Base-by-base conservation (phyloP, 2,113 vertebrate genomes). In the Phyllopteryx taeniolatus region DNA sequence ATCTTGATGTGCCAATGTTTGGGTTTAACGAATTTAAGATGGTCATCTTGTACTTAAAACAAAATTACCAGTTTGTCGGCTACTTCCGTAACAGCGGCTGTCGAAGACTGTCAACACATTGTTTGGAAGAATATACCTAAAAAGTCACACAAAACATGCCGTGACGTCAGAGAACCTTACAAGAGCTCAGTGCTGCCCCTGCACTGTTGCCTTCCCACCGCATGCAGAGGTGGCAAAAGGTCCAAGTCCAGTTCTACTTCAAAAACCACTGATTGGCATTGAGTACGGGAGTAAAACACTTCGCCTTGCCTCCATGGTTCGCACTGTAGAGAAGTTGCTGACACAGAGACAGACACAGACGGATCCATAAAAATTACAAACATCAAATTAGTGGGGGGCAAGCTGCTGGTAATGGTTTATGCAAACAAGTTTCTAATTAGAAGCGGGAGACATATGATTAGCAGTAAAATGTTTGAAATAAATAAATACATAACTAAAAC, bases 361-460 rank as follows among this genome's bases (percentile, higher is more conserved):
- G 59, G 53, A 74, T 22, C 59, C 68, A 75, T n/a, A 49, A 74
- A 14, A 20, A 27, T 51, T 12, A 53, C 72, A 76, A 67, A 71
- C 49, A 72, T 53, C 46, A 53, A 64, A 54, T 1, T 60, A 70
- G 43, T 43, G 64, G 56, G 17, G n/a, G 35, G 63, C n/a, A 57
- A 54, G 77, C 82, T 85, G 78, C 44, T 67, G 65, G 71, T 20
- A 66, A 65, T 10, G 47, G 75, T 79, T 79, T 78, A 84, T 74
- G 69, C 82, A 89, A 84, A 90, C 79, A 83, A 79, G 75, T 19
- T 79, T 86, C 87, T 90, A 89, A 93, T 89, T 90, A 78, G 78
- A 69, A 81, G 12, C 39, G 47, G 77, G 74, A 81, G 76, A 81
- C 71, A 57, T 51, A 75, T 82, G 78, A 86, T 80, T 76, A 80